phyloP scores from a whole-genome alignment of 1,140 invertebrate genomes.

The Lordiphosa clarofinis region DNA sequence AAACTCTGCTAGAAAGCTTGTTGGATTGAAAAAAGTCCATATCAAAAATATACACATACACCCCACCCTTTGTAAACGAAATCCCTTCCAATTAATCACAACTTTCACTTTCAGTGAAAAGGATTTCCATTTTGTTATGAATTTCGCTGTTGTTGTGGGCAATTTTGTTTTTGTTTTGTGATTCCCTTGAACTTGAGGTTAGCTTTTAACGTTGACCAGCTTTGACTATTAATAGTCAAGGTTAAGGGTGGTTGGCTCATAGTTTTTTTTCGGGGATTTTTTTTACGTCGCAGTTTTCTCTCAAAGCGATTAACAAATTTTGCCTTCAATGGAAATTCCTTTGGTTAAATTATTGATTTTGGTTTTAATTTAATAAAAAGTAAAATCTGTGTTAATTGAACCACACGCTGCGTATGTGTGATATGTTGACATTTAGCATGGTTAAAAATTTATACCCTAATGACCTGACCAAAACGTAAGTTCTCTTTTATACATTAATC shows the following conservation, averaged over 20 bases:
- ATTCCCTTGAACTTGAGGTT: constrained; percentile 66
- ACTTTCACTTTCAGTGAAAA: constrained; percentile 25
- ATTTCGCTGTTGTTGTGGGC: constrained; percentile 20
- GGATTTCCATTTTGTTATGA: constrained; percentile 20
- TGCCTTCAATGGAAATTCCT: constrained; percentile 36
- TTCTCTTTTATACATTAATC: constrained; percentile 48
- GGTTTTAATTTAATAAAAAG: background rate
- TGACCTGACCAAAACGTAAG: constrained; percentile 18
- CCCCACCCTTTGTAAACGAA: no score
- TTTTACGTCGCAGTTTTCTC: constrained; percentile 31
- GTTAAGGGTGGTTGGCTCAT: constrained; percentile 34
- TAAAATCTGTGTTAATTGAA: constrained; percentile 24
- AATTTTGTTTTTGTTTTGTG: no score
- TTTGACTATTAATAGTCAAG: constrained; percentile 51
- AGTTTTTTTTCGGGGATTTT: background rate
- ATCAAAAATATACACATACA: no score
- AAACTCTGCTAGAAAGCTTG: no score
- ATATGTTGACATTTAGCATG: constrained; percentile 58
- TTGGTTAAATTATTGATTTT: constrained; percentile 39
- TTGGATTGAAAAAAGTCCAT: no score
- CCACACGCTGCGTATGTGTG: constrained; percentile 22
- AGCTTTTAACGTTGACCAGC: constrained; percentile 10
- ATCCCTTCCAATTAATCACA: constrained; percentile 24
- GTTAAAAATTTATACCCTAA: constrained; percentile 61
- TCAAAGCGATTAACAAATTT: constrained; percentile 41